Percentiles rank a stretch among this genome's conserved stretches.
phyloP scores from a whole-genome alignment of 2,113 vertebrate species.

The Pleuronectes platessa region DNA sequence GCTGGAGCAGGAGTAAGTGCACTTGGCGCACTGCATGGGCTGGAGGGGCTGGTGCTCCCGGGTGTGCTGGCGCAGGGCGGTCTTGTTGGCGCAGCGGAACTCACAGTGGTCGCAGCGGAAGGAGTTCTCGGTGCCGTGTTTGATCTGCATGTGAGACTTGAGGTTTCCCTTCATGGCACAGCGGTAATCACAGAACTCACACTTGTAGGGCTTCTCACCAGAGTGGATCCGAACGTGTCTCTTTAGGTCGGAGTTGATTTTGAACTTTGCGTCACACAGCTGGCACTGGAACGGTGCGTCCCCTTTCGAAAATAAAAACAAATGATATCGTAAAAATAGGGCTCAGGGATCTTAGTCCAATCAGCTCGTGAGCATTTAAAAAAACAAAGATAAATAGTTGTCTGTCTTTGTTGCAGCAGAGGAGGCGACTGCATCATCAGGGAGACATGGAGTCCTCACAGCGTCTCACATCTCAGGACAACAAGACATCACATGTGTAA shows the following conservation, averaged over 20 bases:
- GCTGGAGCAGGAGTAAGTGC: constrained; percentile 94
- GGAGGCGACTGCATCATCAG: neutral
- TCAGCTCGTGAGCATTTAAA: neutral
- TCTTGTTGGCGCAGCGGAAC: constrained; percentile 92
- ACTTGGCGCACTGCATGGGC: constrained; percentile 89
- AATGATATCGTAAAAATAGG: neutral
- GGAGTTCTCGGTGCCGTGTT: constrained; percentile 88
- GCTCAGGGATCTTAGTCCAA: neutral
- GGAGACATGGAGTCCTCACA: neutral
- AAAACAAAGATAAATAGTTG: too few relatives aligned
- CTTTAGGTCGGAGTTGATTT: constrained; percentile 99
- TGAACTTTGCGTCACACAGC: constrained; percentile 96
- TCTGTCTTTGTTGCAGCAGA: neutral
- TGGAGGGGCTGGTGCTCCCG: constrained; percentile 89
- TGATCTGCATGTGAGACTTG: constrained; percentile 95
- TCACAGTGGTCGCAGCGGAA: constrained; percentile 90
- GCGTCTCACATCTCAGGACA: neutral
- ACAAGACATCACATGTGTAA: too few relatives aligned
- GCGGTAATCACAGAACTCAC: constrained; percentile 94
- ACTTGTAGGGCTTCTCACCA: constrained; percentile 97
- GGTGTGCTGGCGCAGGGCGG: constrained; percentile 89
- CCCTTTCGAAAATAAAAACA: constrained; percentile 53
- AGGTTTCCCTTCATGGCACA: constrained; percentile 99
- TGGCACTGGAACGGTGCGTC: constrained; percentile 94
- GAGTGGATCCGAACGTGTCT: constrained; percentile 96